These are phyloP conservation scores for Nemoura dubitans DNA, from an alignment of 2,888 invertebrate species.

Conservation along the genomic window DNA sequence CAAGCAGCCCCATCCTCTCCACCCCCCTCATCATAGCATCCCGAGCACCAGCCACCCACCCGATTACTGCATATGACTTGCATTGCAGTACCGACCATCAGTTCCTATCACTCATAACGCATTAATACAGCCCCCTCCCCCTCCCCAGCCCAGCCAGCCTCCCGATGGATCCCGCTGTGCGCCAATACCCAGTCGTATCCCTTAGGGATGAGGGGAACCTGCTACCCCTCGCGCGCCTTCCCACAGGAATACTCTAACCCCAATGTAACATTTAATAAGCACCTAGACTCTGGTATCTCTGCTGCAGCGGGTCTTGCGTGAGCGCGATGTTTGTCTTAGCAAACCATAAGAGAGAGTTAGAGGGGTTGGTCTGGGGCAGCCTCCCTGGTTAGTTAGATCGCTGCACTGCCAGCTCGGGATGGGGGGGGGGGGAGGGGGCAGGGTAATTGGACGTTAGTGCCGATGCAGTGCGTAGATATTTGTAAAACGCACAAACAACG, in stretches of 20 bases:
- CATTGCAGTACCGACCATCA: conserved; percentile 44
- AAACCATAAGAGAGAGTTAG: conserved; percentile 41
- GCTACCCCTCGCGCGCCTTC: conserved; percentile 36
- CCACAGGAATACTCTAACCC: conserved; percentile 46
- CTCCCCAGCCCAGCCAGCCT: not conserved
- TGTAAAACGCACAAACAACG: not conserved
- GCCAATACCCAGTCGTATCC: conserved; percentile 40
- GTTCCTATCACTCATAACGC: conserved; percentile 47
- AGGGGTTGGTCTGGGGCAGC: conserved; percentile 1
- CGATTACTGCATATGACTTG: conserved; percentile 35
- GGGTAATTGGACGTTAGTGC: conserved; percentile 15
- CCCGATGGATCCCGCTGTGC: conserved; percentile 7
- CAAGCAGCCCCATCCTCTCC: conserved; percentile 9
- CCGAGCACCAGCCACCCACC: not conserved
- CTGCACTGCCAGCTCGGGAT: not conserved
- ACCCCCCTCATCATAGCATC: not conserved
- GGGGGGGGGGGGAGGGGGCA: conserved; percentile 15
- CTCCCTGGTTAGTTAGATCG: conserved; percentile 5
- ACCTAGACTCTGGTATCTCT: conserved; percentile 41
- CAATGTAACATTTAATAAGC: conserved; percentile 50
- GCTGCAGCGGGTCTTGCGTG: not conserved
- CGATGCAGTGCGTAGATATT: not conserved
- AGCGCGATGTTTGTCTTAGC: conserved; percentile 42
- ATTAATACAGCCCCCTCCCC: conserved; percentile 42
- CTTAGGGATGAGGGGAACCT: conserved; percentile 44